Base-by-base conservation (phyloP, 2,888 invertebrate genomes). In the Erebia palarica region DNA sequence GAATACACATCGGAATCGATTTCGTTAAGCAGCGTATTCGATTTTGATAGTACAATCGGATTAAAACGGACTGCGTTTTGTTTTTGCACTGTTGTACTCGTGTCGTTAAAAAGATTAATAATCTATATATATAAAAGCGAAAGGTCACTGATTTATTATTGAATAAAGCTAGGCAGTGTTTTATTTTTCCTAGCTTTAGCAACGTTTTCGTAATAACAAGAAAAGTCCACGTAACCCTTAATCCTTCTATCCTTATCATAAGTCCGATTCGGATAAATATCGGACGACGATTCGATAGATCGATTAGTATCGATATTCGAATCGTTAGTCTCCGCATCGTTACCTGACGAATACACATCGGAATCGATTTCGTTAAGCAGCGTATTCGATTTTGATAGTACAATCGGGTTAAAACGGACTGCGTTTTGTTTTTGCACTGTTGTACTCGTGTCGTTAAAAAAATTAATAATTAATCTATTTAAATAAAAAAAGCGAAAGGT, bases 221-320 rank as follows among this genome's bases (percentile, higher is more conserved):
- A 93, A 86, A 98, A 98, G 86, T 97, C 96, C 0, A 98, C 97
- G 83, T 98, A 98, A 0, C 97, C 95, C 68, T 95, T 95, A 3
- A 98, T 96, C 81, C 94, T 95, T 27, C 95, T 94, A 81, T 96
- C 95, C 77, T 94, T 94, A 79, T 96, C 96, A 55, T 85, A 88
- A 47, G 85, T 83, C 51, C 86, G 80, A 0, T 83, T 84, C 2
- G 91, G 88, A 78, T 92, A 90, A 0, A 90, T 86, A 80, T 92
- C 92, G 0, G 90, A 90, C 2, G 84, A 86, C n/a, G 90, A 90
- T 66, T 92, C 89, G 42, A 87, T 84, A 21, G 91, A 91, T 55
- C 87, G 79, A 83, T 91, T 87, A 1, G 92, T 90, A 76, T 92
- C 89, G 7, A 86, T 84, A 72, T 83, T 86, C 16, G 89, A 88